A percentile compares a stretch with the other conserved stretches of the same genome.
These are phyloP conservation scores for Cinclus mexicanus DNA, from an alignment of 2,113 vertebrate genomes.

Conservation along the genomic window DNA sequence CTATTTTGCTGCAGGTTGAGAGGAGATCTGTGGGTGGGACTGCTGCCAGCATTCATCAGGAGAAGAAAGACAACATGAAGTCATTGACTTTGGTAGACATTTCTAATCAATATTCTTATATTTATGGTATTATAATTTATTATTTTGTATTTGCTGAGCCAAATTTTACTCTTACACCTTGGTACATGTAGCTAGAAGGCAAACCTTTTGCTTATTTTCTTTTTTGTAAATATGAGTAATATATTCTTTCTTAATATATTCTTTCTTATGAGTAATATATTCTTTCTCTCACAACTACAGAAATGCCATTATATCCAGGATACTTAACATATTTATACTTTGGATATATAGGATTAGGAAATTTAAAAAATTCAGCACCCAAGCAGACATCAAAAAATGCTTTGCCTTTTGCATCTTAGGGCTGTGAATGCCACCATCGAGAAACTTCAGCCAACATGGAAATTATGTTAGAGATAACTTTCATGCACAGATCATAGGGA, in stretches of 20 bases:
- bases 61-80: background rate
- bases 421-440: background rate
- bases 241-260: background rate
- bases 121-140: background rate
- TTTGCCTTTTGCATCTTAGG: background rate
- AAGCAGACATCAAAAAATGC: background rate
- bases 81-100: background rate
- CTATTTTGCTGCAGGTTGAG: background rate
- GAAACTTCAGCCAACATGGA: background rate
- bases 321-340: background rate
- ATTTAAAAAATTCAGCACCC: background rate
- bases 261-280: background rate
- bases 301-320: background rate
- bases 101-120: background rate
- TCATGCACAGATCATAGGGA: background rate
- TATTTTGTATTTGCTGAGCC: background rate
- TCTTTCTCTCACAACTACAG: background rate
- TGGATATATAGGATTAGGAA: background rate
- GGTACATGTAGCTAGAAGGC: background rate
- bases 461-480: background rate
- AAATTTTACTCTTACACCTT: background rate
- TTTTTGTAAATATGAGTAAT: background rate
- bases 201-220: background rate
- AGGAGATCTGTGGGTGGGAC: background rate
- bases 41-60: background rate